Evolutionary conservation across 1,140 invertebrate genomes (phyloP).

Genomic region (Cotesia typhae): DNA sequence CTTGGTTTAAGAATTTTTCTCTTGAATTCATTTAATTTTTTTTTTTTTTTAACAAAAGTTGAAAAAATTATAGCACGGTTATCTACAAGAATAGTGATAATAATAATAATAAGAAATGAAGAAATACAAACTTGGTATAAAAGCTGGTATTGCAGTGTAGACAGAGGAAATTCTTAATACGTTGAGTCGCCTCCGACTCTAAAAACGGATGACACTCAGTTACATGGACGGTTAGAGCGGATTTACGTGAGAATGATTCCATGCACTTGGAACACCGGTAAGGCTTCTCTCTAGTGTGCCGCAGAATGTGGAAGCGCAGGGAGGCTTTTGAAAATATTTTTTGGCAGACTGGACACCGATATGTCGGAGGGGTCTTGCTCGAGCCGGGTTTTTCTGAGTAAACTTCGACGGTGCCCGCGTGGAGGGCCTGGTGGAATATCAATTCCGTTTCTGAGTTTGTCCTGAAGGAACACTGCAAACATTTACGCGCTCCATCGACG

Average conservation of each 20-base stretch:
- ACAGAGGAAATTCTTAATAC: constrained; percentile 64
- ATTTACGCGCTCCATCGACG: constrained; percentile 49
- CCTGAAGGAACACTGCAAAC: constrained; percentile 62
- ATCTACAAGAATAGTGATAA: too few relatives aligned
- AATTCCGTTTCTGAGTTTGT: constrained; percentile 69
- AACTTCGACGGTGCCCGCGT: constrained; percentile 61
- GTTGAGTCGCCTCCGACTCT: constrained; percentile 26
- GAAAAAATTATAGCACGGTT: too few relatives aligned
- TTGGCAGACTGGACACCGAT: constrained; percentile 73
- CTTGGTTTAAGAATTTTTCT: too few relatives aligned
- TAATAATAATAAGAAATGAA: background rate
- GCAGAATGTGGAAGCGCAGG: constrained; percentile 74
- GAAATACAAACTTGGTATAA: constrained; percentile 69
- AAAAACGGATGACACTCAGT: constrained; percentile 43
- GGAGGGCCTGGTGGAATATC: constrained; percentile 73
- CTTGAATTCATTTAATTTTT: too few relatives aligned
- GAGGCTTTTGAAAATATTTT: constrained; percentile 76
- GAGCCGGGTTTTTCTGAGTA: constrained; percentile 54
- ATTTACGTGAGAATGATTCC: constrained; percentile 73
- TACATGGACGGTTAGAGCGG: constrained; percentile 63
- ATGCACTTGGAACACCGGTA: constrained; percentile 72
- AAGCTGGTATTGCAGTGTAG: constrained; percentile 71
- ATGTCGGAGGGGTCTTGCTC: constrained; percentile 63
- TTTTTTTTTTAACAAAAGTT: too few relatives aligned
- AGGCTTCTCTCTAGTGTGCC: constrained; percentile 82